Base-by-base conservation (phyloP, 2,888 invertebrate genomes). In the Melikaiella ostensackeni region DNA sequence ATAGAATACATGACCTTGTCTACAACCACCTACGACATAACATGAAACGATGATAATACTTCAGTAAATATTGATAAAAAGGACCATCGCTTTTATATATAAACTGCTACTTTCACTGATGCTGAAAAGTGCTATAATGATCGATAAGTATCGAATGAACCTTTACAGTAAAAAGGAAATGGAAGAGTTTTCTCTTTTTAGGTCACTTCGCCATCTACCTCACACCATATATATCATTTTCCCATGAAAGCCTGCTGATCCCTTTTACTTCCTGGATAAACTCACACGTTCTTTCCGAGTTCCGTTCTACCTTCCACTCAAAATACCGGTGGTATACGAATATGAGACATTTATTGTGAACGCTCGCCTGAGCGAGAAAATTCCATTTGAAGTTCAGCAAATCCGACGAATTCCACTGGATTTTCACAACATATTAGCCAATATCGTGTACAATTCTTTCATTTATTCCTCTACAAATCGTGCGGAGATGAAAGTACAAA, bases 181-280 rank as follows among this genome's bases (percentile, higher is more conserved):
- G 27, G 19, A 42, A 46, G 46, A 21, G 16, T 66, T 66, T 42
- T 64, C 27, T 27, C 42, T 46, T 66, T 66, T 46, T 46, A 66
- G 66, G 66, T 66, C 27, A 66, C 27, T 66, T 46, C 42, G 24
- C 46, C 38, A 66, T 66, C 66, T 16, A 66, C 46, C 66, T 46
- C 27, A 66, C 46, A 46, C 66, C 50, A 6, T 50, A 70, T 70
- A 70, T 70, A 46, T 70, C 50, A 70, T 70, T 70, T 70, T 70
- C 50, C 70, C n/a, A 70, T 50, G 50, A 70, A 70, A 70, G 70
- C 50, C 50, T 70, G n/a, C 50, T 70, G 70, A 70, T 70, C 70
- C 50, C 50, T 70, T 50, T 57, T 50, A 70, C 70, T 70, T 70
- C 70, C 50, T n/a, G 50, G 46, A 70, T 70, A 70, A 70, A 70